Conservation (phyloP, 2,797 vertebrate genomes). For the Alauda arvensis region DNA sequence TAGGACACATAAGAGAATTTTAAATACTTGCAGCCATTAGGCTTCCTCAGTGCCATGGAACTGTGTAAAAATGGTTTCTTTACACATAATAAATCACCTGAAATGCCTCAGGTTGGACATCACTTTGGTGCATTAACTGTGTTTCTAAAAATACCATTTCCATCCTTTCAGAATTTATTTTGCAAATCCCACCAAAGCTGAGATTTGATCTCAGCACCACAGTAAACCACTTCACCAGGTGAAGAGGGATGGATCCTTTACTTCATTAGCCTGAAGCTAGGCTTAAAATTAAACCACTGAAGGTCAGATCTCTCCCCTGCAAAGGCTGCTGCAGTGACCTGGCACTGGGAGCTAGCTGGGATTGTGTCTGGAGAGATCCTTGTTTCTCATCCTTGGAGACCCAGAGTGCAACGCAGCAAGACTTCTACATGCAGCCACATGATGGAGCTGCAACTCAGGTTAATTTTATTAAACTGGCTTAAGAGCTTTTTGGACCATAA, state of each 20-base stretch:
- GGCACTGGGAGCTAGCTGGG: not conserved
- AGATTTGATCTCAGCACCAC: not conserved
- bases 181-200: not conserved
- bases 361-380: not conserved
- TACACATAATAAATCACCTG: not conserved
- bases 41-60: not conserved
- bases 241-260: not conserved
- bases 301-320: not conserved
- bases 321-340: not conserved
- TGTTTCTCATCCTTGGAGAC: not conserved
- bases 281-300: not conserved
- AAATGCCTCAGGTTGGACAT: not conserved
- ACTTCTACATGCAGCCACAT: conserved; percentile 27
- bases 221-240: not conserved
- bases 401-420: not conserved
- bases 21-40: not conserved
- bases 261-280: not conserved
- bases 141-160: not conserved
- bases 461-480: not conserved
- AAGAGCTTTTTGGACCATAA: not conserved
- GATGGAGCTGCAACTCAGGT: conserved; percentile 55
- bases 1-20: not conserved
- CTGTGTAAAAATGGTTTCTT: not conserved
- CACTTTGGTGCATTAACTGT: not conserved
- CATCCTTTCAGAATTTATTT: not conserved